Evolutionary conservation across 1,140 invertebrate genomes (phyloP).

Genomic region (Drosophila pallidifrons): DNA sequence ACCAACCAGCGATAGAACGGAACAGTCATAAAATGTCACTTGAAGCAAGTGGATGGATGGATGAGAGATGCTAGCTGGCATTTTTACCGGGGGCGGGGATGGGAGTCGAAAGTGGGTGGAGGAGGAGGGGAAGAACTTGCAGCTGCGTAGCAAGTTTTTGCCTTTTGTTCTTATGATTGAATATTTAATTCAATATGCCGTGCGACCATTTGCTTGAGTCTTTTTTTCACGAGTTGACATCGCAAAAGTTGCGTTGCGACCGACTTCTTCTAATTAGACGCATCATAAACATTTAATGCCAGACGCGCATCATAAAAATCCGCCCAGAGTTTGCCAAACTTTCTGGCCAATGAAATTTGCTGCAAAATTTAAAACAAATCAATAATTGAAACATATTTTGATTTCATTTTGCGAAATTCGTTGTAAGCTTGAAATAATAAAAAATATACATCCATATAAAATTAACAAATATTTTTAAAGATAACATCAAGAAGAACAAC

Average conservation of each 20-base stretch:
- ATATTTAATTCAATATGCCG: constrained; percentile 81
- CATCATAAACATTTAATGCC: constrained; percentile 48
- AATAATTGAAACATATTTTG: neutral
- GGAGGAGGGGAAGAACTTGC: neutral
- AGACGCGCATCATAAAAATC: constrained; percentile 7
- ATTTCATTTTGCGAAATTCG: neutral
- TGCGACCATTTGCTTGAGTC: constrained; percentile 56
- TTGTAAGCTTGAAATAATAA: neutral
- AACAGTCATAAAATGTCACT: constrained; percentile 71
- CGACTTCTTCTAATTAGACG: constrained; percentile 43
- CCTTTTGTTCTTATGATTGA: constrained; percentile 77
- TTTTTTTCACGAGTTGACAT: constrained; percentile 34
- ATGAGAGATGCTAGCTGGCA: constrained; percentile 3
- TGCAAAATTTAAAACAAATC: neutral
- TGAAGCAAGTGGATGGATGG: constrained; percentile 30
- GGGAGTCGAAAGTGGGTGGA: constrained; percentile 3
- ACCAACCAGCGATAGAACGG: constrained; percentile 2
- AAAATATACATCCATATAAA: constrained; percentile 20
- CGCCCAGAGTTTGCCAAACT: constrained; percentile 8
- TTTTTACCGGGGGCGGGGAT: neutral
- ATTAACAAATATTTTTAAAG: constrained; percentile 62
- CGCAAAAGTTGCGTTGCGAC: neutral
- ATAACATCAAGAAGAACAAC: neutral
- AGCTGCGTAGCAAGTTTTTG: constrained; percentile 54
- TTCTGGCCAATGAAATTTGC: neutral